Conservation (phyloP, 2,888 invertebrate genomes). For the Drosophila leonis region DNA sequence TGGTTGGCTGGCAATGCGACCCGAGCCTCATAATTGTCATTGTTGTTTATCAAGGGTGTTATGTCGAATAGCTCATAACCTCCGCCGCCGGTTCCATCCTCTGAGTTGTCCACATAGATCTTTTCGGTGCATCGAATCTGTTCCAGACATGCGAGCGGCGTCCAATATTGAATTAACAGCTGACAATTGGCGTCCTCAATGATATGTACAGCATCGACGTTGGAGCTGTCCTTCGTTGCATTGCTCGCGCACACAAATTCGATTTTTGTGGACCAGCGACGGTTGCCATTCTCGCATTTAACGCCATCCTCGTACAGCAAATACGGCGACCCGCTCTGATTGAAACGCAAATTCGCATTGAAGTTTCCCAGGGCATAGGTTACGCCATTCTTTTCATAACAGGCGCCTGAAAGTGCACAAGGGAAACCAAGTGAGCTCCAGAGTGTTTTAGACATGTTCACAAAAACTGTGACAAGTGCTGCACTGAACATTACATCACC, state of each 20-base stretch:
- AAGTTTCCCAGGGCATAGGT: constrained; percentile 80
- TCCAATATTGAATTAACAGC: constrained; percentile 85
- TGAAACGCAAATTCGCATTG: constrained; percentile 83
- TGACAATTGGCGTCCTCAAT: constrained; percentile 85
- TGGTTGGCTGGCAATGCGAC: constrained; percentile 75
- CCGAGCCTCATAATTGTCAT: constrained; percentile 84
- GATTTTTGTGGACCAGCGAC: constrained; percentile 85
- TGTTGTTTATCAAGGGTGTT: constrained; percentile 84
- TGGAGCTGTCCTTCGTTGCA: constrained; percentile 67
- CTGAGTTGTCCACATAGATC: constrained; percentile 72
- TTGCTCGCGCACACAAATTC: constrained; percentile 85
- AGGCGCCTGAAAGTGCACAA: constrained; percentile 80
- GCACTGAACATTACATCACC: background rate
- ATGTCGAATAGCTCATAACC: constrained; percentile 81
- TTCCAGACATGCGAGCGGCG: constrained; percentile 83
- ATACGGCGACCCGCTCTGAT: constrained; percentile 84
- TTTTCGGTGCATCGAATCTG: constrained; percentile 83
- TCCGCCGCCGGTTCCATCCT: constrained; percentile 65
- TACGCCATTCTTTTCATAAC: constrained; percentile 73
- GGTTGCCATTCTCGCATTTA: constrained; percentile 56
- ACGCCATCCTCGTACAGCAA: constrained; percentile 83
- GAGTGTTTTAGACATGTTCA: constrained; percentile 22
- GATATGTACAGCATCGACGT: constrained; percentile 74
- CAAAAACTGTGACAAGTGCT: constrained; percentile 23
- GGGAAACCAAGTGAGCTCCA: constrained; percentile 14